A percentile compares a stretch with the other conserved stretches of the same genome.
These are phyloP conservation scores for Drosophila erecta DNA, from an alignment of 1,140 invertebrate species.

Conservation along the genomic window DNA sequence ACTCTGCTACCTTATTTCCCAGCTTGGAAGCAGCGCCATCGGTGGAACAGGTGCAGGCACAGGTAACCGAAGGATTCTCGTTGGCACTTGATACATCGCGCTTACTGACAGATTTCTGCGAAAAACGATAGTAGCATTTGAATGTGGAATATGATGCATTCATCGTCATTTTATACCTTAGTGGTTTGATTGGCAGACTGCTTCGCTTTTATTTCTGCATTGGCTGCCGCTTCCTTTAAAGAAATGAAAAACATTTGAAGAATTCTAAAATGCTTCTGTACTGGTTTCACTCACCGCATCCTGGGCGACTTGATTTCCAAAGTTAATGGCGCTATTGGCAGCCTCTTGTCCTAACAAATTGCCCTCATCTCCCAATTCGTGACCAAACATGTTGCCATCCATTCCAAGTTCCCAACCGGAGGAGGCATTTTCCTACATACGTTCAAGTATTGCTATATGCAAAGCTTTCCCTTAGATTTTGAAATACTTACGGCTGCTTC, in stretches of 20 bases:
- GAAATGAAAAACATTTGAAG: neutral
- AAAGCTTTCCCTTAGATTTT: neutral
- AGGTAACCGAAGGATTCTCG: conserved; percentile 3
- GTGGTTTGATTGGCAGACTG: neutral
- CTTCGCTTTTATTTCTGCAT: conserved; percentile 1
- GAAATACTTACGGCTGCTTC: conserved; percentile 9
- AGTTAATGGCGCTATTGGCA: conserved; percentile 22
- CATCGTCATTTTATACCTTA: neutral
- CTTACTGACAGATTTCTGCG: conserved; percentile 5
- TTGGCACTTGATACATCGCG: neutral
- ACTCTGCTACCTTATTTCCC: neutral
- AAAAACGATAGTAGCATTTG: neutral
- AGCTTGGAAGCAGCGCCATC: neutral
- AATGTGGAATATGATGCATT: too few species aligned
- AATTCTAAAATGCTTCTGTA: neutral
- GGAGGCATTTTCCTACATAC: neutral
- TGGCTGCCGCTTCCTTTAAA: conserved; percentile 16
- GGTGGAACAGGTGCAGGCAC: conserved; percentile 16
- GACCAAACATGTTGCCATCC: conserved; percentile 35
- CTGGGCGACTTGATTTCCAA: conserved; percentile 26
- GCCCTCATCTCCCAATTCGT: conserved; percentile 39
- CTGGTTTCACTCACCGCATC: conserved; percentile 12
- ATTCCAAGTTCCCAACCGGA: conserved; percentile 10
- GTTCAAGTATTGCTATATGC: neutral
- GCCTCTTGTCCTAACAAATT: conserved; percentile 10